Conservation (phyloP, 2,888 invertebrate genomes). For the Tortricodes alternella region DNA sequence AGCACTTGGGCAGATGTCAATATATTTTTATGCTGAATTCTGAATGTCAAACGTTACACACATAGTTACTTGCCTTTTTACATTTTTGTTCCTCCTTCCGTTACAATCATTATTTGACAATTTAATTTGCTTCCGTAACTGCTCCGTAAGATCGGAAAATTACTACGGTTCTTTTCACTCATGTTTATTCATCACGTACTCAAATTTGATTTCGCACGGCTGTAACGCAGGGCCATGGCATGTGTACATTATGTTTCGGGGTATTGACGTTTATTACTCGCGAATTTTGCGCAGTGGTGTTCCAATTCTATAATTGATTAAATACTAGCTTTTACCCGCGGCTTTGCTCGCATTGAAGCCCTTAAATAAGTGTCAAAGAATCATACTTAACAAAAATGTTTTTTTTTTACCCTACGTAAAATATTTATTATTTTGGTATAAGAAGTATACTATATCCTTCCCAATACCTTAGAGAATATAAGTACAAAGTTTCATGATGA, state of each 20-base stretch:
- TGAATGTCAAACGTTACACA: constrained; percentile 9
- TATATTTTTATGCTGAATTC: background rate
- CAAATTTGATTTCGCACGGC: constrained; percentile 22
- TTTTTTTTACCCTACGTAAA: too few relatives aligned
- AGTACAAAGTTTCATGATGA: too few relatives aligned
- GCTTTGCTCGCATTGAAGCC: too few relatives aligned
- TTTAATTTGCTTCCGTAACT: constrained; percentile 22
- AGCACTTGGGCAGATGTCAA: background rate
- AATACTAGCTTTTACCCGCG: too few relatives aligned
- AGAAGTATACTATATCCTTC: too few relatives aligned
- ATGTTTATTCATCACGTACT: constrained; percentile 27
- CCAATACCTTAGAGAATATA: too few relatives aligned
- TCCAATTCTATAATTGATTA: constrained; percentile 2
- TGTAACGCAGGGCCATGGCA: constrained; percentile 17
- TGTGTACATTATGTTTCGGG: constrained; percentile 18
- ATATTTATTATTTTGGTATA: too few relatives aligned
- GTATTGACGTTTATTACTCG: constrained; percentile 25
- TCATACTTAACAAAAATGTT: too few relatives aligned
- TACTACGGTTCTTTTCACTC: constrained; percentile 20
- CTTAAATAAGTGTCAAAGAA: too few relatives aligned
- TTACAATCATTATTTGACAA: constrained; percentile 24
- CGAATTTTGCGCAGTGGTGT: constrained; percentile 5
- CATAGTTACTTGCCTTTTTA: constrained; percentile 4
- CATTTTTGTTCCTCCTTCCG: constrained; percentile 16
- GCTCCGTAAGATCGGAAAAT: constrained; percentile 15